These are phyloP conservation scores for Rhynchonema sp. DNA, from an alignment of 2,888 invertebrate genomes.

Conservation along the genomic window DNA sequence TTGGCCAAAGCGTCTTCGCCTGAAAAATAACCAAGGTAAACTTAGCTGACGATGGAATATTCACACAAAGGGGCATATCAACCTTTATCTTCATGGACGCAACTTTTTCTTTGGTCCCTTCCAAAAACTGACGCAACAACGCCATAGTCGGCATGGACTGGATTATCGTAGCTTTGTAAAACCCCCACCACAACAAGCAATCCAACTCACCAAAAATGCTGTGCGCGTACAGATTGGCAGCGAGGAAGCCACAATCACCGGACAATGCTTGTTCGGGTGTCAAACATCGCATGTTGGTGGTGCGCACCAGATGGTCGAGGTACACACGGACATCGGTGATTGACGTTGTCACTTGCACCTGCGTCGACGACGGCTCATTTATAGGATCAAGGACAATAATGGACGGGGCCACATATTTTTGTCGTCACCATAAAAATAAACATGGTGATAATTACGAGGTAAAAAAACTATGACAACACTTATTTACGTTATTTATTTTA, in stretches of 20 bases:
- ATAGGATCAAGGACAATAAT: too few species aligned
- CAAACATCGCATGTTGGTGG: slow-evolving; percentile 96
- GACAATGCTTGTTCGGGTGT: slow-evolving; percentile 52
- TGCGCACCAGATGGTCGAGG: slow-evolving; percentile 66
- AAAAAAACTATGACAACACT: too few species aligned
- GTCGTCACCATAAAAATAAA: neutral
- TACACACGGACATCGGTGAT: slow-evolving; percentile 80
- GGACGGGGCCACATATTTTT: too few species aligned
- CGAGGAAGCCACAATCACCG: slow-evolving; percentile 98
- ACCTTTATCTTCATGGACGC: neutral
- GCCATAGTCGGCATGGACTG: too few species aligned
- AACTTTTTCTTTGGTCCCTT: too few species aligned
- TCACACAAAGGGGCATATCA: too few species aligned
- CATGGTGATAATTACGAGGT: neutral
- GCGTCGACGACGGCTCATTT: neutral
- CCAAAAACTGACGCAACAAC: too few species aligned
- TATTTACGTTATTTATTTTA: too few species aligned
- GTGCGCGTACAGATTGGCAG: slow-evolving; percentile 94
- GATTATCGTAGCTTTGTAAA: too few species aligned
- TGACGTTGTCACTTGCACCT: slow-evolving; percentile 68
- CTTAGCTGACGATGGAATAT: too few species aligned
- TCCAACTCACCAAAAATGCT: slow-evolving; percentile 43
- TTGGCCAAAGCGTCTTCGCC: slow-evolving; percentile 98
- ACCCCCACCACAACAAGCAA: too few species aligned
- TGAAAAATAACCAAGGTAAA: slow-evolving; percentile 46